A percentile compares a stretch with the other conserved stretches of the same genome.
phyloP scores from a whole-genome alignment of 2,888 invertebrate genomes.

The Dilophus febrilis region DNA sequence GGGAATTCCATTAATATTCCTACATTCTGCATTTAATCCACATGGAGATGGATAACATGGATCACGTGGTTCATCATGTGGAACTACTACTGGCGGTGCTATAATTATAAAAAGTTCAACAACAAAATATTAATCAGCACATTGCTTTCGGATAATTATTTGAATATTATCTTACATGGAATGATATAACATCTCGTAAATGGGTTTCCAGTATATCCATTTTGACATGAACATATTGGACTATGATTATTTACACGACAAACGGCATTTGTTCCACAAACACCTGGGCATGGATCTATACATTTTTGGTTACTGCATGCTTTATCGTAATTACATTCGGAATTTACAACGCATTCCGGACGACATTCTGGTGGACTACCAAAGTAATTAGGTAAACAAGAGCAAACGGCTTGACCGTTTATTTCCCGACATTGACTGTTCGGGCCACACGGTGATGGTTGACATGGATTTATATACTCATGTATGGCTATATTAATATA shows the following conservation, averaged over 20 bases:
- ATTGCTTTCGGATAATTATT: too few relatives aligned
- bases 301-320: slow-evolving; percentile 72
- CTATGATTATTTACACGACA: slow-evolving; percentile 69
- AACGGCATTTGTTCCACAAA: slow-evolving; percentile 56
- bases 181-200: slow-evolving; percentile 37
- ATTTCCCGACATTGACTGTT: slow-evolving; percentile 59
- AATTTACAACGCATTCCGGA: slow-evolving; percentile 68
- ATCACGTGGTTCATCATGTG: slow-evolving; percentile 27
- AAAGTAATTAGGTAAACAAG: slow-evolving; percentile 51
- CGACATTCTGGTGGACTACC: slow-evolving; percentile 68
- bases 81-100: slow-evolving; percentile 14
- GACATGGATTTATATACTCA: slow-evolving; percentile 38
- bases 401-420: slow-evolving; percentile 58
- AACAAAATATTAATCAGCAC: too few relatives aligned
- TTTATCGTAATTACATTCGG: slow-evolving; percentile 60
- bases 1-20: slow-evolving; percentile 37
- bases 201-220: slow-evolving; percentile 53
- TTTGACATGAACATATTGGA: slow-evolving; percentile 61
- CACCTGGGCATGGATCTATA: slow-evolving; percentile 57
- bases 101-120: not conserved
- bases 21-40: slow-evolving; percentile 48
- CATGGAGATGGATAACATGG: slow-evolving; percentile 54
- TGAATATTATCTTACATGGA: slow-evolving; percentile 10
- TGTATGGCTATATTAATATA: slow-evolving; percentile 29
- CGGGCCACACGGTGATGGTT: slow-evolving; percentile 64